Evolutionary conservation across 1,140 invertebrate genomes (phyloP).

Genomic region (Apis florea): DNA sequence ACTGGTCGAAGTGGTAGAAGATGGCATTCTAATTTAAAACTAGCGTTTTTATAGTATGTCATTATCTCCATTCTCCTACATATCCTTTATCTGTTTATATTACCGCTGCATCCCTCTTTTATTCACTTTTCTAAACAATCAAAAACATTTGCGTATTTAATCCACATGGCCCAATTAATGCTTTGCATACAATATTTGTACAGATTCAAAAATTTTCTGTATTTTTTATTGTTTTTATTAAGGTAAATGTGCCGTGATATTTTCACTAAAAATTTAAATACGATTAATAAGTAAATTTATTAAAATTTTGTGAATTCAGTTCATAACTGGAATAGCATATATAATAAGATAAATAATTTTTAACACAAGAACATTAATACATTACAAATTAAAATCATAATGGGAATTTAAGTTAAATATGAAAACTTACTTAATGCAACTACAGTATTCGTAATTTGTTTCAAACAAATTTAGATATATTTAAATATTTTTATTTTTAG

Average conservation of each 20-base stretch:
- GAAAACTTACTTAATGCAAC: conserved; percentile 34
- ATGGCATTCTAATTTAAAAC: conserved; percentile 51
- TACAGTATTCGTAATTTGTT: conserved; percentile 53
- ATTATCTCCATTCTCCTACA: conserved; percentile 36
- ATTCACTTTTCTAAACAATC: conserved; percentile 41
- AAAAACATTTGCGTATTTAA: conserved; percentile 30
- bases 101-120: conserved; percentile 17
- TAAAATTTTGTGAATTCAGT: conserved; percentile 46
- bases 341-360: conserved; percentile 58
- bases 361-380: conserved; percentile 40
- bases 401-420: conserved; percentile 28
- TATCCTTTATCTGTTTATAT: conserved; percentile 31
- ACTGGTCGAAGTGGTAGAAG: conserved; percentile 51
- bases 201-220: conserved; percentile 33
- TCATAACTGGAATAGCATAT: conserved; percentile 38
- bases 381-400: conserved; percentile 6
- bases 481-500: conserved; percentile 15
- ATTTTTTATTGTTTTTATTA: conserved; percentile 13
- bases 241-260: conserved; percentile 11
- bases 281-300: conserved; percentile 24
- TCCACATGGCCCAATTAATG: conserved; percentile 41
- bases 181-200: conserved; percentile 45
- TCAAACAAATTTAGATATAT: conserved; percentile 34
- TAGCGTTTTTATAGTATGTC: conserved; percentile 49
- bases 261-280: conserved; percentile 30